Percentiles rank a stretch among this genome's conserved stretches.
Conservation (phyloP, 2,797 vertebrate genomes). For the Potorous gilbertii region DNA sequence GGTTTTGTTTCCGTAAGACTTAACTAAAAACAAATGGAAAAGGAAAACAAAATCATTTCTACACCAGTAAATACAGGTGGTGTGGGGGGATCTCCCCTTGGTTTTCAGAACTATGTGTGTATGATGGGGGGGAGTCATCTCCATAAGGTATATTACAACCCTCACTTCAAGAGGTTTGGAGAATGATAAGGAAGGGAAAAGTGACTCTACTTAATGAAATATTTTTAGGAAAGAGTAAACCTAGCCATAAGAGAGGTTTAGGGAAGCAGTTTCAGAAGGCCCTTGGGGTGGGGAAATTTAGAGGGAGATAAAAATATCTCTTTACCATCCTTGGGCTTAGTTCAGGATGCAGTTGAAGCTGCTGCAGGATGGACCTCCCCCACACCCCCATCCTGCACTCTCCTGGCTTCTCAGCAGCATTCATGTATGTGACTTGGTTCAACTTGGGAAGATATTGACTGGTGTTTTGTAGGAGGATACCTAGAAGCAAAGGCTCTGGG, state of each 20-base stretch:
- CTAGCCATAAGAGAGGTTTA: background rate
- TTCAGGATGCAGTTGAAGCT: conserved; percentile 7
- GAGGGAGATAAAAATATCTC: conserved; percentile 28
- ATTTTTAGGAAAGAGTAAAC: background rate
- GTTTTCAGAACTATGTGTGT: background rate
- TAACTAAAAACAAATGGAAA: conserved; percentile 35
- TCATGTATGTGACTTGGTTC: conserved; percentile 26
- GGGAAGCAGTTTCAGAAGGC: conserved; percentile 8
- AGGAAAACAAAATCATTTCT: background rate
- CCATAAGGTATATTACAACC: background rate
- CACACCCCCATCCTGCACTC: background rate
- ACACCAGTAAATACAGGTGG: conserved; percentile 10
- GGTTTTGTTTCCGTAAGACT: conserved; percentile 51
- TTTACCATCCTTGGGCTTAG: background rate
- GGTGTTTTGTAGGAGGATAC: background rate
- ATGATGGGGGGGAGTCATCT: conserved; percentile 33
- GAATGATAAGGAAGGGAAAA: background rate
- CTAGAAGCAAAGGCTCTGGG: conserved; percentile 2
- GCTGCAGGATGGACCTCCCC: background rate
- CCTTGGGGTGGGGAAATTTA: conserved; percentile 49
- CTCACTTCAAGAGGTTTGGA: conserved; percentile 41
- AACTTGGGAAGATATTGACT: conserved; percentile 36
- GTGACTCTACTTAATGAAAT: background rate
- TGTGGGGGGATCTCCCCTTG: conserved; percentile 46
- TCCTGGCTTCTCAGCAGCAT: background rate